These are phyloP conservation scores for Acipenser ruthenus DNA, from an alignment of 2,797 vertebrate species.

Conservation along the genomic window DNA sequence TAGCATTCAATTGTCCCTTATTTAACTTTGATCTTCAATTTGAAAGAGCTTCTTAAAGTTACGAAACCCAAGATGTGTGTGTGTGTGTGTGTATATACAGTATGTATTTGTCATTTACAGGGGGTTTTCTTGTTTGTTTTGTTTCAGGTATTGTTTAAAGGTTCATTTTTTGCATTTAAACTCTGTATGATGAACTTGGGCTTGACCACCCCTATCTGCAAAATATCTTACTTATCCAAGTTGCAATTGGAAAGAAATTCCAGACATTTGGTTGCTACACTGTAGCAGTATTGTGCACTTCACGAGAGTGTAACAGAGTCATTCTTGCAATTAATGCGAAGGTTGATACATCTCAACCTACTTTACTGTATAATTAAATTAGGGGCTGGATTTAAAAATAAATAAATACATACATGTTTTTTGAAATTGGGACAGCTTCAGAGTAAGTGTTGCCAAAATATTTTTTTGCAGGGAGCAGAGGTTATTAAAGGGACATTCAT, in stretches of 20 bases:
- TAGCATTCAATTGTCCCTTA: conserved; percentile 35
- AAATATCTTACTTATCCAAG: neutral
- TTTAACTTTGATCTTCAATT: conserved; percentile 43
- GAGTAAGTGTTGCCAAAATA: too few relatives aligned
- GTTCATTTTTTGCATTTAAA: neutral
- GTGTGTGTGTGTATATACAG: conserved; percentile 14
- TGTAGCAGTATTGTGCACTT: too few relatives aligned
- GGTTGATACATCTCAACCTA: too few relatives aligned
- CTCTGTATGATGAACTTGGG: neutral
- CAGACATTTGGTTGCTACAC: too few relatives aligned
- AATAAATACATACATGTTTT: too few relatives aligned
- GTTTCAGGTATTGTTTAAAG: neutral
- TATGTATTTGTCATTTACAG: conserved; percentile 54
- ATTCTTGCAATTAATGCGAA: too few relatives aligned
- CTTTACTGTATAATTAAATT: too few relatives aligned
- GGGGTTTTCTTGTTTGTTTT: conserved; percentile 21
- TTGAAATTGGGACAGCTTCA: too few relatives aligned
- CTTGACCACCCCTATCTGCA: neutral
- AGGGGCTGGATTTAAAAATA: too few relatives aligned
- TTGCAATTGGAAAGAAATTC: conserved; percentile 2
- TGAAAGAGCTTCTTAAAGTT: conserved; percentile 40
- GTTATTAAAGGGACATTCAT: too few relatives aligned
- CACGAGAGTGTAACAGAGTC: too few relatives aligned
- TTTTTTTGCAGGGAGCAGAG: too few relatives aligned
- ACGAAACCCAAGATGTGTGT: conserved; percentile 32